phyloP scores from a whole-genome alignment of 2,113 vertebrate species.

The Origma solitaria region DNA sequence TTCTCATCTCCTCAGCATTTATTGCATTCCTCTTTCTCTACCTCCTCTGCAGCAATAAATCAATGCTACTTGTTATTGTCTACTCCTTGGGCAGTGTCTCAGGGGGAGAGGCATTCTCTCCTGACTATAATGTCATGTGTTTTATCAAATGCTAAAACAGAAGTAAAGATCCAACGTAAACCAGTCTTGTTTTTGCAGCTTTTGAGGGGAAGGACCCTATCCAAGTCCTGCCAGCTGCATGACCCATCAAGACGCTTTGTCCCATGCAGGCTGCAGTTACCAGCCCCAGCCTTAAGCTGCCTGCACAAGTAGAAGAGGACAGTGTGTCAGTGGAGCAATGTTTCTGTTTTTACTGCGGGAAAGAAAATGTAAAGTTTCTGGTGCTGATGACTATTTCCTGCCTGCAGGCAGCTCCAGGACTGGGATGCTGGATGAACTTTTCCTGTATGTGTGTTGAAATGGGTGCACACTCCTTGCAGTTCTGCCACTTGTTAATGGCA shows the following conservation, averaged over 20 bases:
- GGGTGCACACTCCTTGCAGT: accelerated
- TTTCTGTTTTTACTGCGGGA: neutral
- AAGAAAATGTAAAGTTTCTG: neutral
- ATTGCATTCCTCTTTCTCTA: slow-evolving; percentile 45
- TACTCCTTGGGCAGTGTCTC: neutral
- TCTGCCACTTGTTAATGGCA: neutral
- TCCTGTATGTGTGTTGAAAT: neutral
- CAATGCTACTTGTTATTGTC: slow-evolving; percentile 8
- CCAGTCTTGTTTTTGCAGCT: neutral
- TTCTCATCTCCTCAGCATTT: slow-evolving; percentile 51
- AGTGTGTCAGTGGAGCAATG: neutral
- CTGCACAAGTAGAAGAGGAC: neutral
- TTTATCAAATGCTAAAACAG: neutral
- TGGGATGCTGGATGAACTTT: neutral
- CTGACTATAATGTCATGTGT: accelerated
- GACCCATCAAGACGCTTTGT: accelerated
- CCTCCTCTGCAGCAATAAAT: slow-evolving; percentile 46
- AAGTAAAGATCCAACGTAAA: neutral
- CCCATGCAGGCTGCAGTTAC: neutral
- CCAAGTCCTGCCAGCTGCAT: neutral
- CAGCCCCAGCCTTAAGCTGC: neutral
- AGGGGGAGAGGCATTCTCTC: neutral
- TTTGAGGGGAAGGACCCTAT: neutral
- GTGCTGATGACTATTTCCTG: neutral
- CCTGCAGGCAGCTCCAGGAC: neutral